Base-by-base conservation (phyloP, 2,888 invertebrate genomes). In the Tachina lurida region DNA sequence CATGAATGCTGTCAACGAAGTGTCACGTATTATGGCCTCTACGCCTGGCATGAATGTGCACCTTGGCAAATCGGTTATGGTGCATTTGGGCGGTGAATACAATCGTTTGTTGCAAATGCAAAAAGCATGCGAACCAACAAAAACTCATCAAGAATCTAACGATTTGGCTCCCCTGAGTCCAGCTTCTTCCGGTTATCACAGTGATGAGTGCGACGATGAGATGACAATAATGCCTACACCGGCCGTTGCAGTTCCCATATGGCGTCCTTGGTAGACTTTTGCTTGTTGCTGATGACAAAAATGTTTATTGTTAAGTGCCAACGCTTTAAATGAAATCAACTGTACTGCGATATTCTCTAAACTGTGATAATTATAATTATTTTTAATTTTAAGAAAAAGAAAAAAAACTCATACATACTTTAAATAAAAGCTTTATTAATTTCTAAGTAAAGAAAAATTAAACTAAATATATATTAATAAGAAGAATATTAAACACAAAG, bases 1-100 rank as follows among this genome's bases (percentile, higher is more conserved):
- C 93, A 97, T 97, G 87, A 97, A 97, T 91, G 97, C 97, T 91
- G 97, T 97, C 88, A 96, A 96, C 90, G 97, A 97, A 93, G 97
- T 97, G 80, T 97, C 97, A 87, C 95, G 96, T 88, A 96, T 97
- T 90, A 93, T 97, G 90, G 97, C 97, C 49, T 95, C 96, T 84
- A 96, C 96, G 62, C 97, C 96, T 49, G 97, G 96, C 84, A 96
- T 97, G 90, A 97, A 97, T 92, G 96, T 97, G 87, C 95, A 96
- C 90, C 93, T 97, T 82, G 97, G 97, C 83, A 97, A 97, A 78
- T 96, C 96, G 90, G 94, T 97, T 90, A 97, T 97, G 97, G 96
- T 97, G 52, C 97, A 97, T 93, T 94, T 97, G 87, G 97, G 97
- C 22, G 95, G 96, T 93, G 95, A 96, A 86, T 94, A 97, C 89